Conservation (phyloP, 2,113 vertebrate genomes). For the Mionectes macconnelli region DNA sequence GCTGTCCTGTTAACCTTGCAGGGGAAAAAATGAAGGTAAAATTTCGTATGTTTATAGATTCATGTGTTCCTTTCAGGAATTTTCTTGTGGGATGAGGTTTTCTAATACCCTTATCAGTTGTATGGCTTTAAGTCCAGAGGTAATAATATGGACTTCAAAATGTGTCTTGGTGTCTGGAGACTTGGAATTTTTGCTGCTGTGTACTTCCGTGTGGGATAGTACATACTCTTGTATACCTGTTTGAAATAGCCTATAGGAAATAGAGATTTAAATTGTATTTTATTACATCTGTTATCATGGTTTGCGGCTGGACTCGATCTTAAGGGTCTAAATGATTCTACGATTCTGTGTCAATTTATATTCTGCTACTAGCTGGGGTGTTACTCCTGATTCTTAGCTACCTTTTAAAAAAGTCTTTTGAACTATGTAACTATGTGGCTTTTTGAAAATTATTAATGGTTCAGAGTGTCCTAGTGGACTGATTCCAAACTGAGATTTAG, state of each 20-base stretch:
- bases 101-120: not conserved
- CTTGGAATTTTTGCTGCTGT: not conserved
- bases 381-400: not conserved
- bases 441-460: not conserved
- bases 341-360: not conserved
- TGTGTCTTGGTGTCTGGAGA: not conserved
- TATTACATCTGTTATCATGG: not conserved
- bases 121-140: not conserved
- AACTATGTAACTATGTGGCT: not conserved
- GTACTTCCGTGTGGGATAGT: not conserved
- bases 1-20: not conserved
- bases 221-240: not conserved
- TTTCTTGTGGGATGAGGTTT: not conserved
- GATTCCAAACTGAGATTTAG: not conserved
- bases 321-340: not conserved
- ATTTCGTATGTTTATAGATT: not conserved
- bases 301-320: not conserved
- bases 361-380: not conserved
- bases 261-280: not conserved
- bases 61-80: not conserved
- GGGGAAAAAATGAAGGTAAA: constrained; percentile 6
- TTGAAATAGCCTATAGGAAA: not conserved
- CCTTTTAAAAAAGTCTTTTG: not conserved
- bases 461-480: not conserved
- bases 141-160: not conserved